Evolutionary conservation across 2,797 vertebrate species (phyloP), one percentile per base, ranked within the genome.

Genomic region (Darevskia mixta): DNA sequence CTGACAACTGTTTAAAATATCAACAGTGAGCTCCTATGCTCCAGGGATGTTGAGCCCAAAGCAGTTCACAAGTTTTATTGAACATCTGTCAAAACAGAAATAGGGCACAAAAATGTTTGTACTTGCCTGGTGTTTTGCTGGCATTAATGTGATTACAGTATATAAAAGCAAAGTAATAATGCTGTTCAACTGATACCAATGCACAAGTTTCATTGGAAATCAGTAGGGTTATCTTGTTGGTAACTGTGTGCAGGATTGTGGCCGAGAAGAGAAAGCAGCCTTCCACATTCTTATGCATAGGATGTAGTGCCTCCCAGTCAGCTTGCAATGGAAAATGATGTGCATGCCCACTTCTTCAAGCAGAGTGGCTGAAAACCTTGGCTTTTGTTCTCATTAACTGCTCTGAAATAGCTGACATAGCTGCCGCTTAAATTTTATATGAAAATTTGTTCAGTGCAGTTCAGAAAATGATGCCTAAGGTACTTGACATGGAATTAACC

Each of bases 1-100:
- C 43, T 87, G 79, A 35, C 71, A 87, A 38, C 20, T 81, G 13
- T 81, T 82, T 66, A 82, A 49, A 87, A 87, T 76, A 87, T 38
- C 5, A 35, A 25, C 66, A 29, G 45, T 58, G 72, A 75, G 82
- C 64, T 76, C 43, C 58, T 66, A 3, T 87, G 79, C 35, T 64
- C 58, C 86, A 81, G 71, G 29, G 71, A 75, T 66, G 15, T 69
- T 83, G 43, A 83, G 73, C 29, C 64, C 69, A 45, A 78, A 80
- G 49, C 78, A 67, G 61, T 82, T 82, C 58, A 67, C 23, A 81
- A 77, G 11, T 83, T 88, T 78, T 78, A 55, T 55, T 83, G 73
- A 82, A 67, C 10, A 69, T 69, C 25, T 87, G 17, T 78, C 45
- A 69, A 83, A 88, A 83, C 25, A 78, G 66, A 77, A 87, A 55